These are phyloP conservation scores for Campylorhamphus procurvoides DNA, from an alignment of 2,113 vertebrate genomes.

Conservation along the genomic window DNA sequence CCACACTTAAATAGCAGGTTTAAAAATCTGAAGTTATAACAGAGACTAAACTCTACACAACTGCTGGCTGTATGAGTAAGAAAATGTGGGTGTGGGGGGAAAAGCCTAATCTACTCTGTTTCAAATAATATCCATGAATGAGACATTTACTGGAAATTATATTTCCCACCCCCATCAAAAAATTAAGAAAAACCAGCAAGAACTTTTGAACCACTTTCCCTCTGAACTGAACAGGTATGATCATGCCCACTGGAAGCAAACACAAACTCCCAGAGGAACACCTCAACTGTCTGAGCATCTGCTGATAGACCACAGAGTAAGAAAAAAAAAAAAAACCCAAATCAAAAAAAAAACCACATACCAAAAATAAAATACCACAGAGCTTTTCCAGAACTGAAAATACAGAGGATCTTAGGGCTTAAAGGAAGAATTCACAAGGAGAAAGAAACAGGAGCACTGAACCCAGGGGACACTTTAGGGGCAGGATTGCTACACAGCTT, in stretches of 20 bases:
- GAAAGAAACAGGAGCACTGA: background rate
- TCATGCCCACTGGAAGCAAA: background rate
- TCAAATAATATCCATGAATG: background rate
- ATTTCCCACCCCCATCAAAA: fast-evolving
- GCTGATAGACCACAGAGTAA: background rate
- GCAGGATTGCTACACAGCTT: background rate
- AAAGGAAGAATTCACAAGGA: background rate
- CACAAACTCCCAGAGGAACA: background rate
- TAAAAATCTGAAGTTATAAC: background rate
- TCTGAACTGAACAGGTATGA: background rate
- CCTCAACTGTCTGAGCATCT: background rate
- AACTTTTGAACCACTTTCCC: background rate
- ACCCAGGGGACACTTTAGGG: background rate
- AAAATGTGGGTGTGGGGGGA: background rate
- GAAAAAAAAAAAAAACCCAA: background rate
- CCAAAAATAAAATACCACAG: background rate
- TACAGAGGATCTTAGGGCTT: background rate
- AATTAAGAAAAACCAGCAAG: background rate
- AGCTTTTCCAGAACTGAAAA: background rate
- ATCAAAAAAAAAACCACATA: background rate
- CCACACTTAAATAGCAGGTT: background rate
- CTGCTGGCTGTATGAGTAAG: background rate
- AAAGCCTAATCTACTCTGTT: background rate
- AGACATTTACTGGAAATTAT: background rate
- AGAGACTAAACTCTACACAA: background rate